Conservation (phyloP, 2,113 vertebrate genomes). For the Trogon surrucura region DNA sequence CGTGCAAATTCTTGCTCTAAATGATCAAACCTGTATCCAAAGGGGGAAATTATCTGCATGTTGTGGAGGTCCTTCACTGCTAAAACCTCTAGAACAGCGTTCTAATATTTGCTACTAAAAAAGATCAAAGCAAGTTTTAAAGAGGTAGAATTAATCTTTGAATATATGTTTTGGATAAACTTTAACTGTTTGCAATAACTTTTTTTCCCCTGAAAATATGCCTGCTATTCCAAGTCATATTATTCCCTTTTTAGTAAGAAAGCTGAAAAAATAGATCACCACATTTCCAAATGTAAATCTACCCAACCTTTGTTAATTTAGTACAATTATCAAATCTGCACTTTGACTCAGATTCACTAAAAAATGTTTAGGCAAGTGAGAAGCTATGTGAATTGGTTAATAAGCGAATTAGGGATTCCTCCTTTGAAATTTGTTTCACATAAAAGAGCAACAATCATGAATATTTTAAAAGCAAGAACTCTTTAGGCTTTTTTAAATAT, state of each 20-base stretch:
- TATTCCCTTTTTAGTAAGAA: background rate
- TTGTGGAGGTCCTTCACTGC: background rate
- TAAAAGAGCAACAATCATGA: conserved; percentile 43
- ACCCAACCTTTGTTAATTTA: background rate
- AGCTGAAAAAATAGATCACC: background rate
- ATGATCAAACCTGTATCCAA: background rate
- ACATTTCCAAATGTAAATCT: background rate
- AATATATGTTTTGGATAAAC: background rate
- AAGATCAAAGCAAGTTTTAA: background rate
- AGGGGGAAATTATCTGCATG: background rate
- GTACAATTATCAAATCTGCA: background rate
- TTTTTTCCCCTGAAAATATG: background rate
- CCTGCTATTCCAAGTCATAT: background rate
- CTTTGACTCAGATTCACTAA: background rate
- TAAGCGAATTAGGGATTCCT: conserved; percentile 26
- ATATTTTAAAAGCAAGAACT: conserved; percentile 55
- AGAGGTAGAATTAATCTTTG: background rate
- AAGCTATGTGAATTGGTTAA: conserved; percentile 4
- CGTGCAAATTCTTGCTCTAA: background rate
- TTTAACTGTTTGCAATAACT: background rate
- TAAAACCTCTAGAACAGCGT: background rate
- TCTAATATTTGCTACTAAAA: background rate
- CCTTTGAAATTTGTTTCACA: conserved; percentile 54
- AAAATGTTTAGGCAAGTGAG: background rate
- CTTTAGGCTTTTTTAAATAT: conserved; percentile 62